Evolutionary conservation across 2,113 vertebrate species (phyloP).

Genomic region (Corythaixoides concolor): DNA sequence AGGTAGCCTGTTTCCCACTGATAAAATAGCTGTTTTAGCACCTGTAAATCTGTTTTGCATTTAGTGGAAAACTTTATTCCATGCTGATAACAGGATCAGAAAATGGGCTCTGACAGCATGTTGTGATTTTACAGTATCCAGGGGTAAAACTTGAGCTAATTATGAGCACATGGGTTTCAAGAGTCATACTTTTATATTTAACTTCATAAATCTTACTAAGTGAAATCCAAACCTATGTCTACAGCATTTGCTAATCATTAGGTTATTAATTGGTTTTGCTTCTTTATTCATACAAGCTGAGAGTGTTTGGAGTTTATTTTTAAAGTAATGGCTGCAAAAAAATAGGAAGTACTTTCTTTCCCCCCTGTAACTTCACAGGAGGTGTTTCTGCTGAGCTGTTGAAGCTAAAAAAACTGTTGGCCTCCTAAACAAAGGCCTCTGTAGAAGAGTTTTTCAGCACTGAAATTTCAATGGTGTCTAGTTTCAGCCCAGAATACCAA

Average conservation of each 20-base stretch:
- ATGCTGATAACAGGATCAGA: constrained; percentile 72
- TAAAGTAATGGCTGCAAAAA: constrained; percentile 28
- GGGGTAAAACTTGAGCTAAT: constrained; percentile 73
- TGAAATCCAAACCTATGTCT: constrained; percentile 58
- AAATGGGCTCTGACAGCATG: constrained; percentile 70
- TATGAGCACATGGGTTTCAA: constrained; percentile 73
- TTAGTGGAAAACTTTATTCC: constrained; percentile 64
- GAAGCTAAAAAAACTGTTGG: constrained; percentile 61
- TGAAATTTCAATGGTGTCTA: constrained; percentile 78
- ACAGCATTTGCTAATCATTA: constrained; percentile 68
- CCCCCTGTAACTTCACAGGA: constrained; percentile 24
- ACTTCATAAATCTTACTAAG: constrained; percentile 63
- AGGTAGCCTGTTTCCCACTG: constrained; percentile 57
- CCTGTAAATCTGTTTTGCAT: constrained; percentile 72
- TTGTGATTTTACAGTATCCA: constrained; percentile 77
- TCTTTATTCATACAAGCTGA: constrained; percentile 53
- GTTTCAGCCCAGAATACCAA: constrained; percentile 84
- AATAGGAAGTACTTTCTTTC: not conserved
- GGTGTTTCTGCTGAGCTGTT: constrained; percentile 55
- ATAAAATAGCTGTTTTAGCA: constrained; percentile 66
- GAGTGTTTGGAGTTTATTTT: constrained; percentile 33
- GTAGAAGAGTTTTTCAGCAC: constrained; percentile 76
- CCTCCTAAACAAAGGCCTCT: constrained; percentile 75
- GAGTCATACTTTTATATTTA: constrained; percentile 66
- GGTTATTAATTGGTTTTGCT: constrained; percentile 66